A percentile compares a stretch with the other conserved stretches of the same genome.
Evolutionary conservation across 2,888 invertebrate genomes (phyloP).

Genomic region (Exocentrus adspersus): DNA sequence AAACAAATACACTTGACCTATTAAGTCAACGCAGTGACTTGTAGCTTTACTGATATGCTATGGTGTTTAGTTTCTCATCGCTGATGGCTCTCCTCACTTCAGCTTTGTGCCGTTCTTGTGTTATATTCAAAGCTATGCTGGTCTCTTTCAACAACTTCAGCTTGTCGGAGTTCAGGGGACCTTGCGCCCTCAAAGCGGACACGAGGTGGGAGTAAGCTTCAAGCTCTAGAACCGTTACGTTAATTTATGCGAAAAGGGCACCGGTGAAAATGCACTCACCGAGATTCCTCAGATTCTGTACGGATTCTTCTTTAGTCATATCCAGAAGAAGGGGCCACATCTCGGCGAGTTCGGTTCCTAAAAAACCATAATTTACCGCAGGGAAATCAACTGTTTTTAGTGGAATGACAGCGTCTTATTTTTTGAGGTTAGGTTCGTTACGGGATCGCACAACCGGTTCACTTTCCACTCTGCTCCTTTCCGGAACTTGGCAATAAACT

Average conservation of each 20-base stretch:
- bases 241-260: neutral
- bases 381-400: slow-evolving; percentile 36
- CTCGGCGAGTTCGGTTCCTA: slow-evolving; percentile 40
- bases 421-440: slow-evolving; percentile 50
- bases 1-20: too few relatives aligned
- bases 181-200: slow-evolving; percentile 92
- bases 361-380: slow-evolving; percentile 41
- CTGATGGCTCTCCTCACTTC: slow-evolving; percentile 92
- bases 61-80: slow-evolving; percentile 88
- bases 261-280: slow-evolving; percentile 67
- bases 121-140: slow-evolving; percentile 84
- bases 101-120: slow-evolving; percentile 90
- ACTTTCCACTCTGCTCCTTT: too few relatives aligned
- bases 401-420: slow-evolving; percentile 50
- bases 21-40: too few relatives aligned
- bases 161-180: slow-evolving; percentile 85
- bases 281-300: slow-evolving; percentile 85
- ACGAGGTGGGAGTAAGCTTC: slow-evolving; percentile 92
- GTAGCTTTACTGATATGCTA: slow-evolving; percentile 92
- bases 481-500: slow-evolving; percentile 7
- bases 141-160: slow-evolving; percentile 85
- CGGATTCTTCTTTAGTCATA: slow-evolving; percentile 90
- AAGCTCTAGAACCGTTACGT: slow-evolving; percentile 71
- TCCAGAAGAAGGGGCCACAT: slow-evolving; percentile 81
- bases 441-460: too few relatives aligned